Evolutionary conservation across 2,888 invertebrate genomes (phyloP), one percentile per base, ranked within the genome.

Genomic region (Lamproptera curius): DNA sequence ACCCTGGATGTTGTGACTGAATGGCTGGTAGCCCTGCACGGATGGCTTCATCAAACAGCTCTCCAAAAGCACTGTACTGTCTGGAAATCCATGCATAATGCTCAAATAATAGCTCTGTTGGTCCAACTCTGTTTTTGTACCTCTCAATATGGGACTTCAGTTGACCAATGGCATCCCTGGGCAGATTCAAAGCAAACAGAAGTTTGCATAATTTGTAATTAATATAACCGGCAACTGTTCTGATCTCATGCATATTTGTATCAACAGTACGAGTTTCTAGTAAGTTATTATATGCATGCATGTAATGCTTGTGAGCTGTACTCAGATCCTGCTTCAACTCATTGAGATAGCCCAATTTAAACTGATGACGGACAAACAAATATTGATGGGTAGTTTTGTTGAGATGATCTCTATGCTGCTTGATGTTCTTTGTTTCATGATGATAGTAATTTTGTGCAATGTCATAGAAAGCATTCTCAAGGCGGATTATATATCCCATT

Each of bases 1-100:
- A 95, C 2, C 99, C 99, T 2, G 99, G 99, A 85, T 99, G 98
- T 68, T 98, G 97, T 0, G 97, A 97, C 76, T 98, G 97, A 49
- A 97, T 92, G 1, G 98, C 97, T 1, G 97, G 95, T 52, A 98
- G 89, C 2, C 98, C 98, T 59, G 93, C 91, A 61, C 94, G 92
- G 17, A 98, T 97, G 11, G 98, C 98, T 76, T 97, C 96, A 81
- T 97, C 97, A 89, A 99, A 99, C 52, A 98, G 89, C 68, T 98
- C 97, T 33, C 96, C 99, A 89, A 99, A 99, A 51, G 93, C 90
- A 71, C 91, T 90, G 66, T 91, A 97, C 91, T 98, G 98, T 84
- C 95, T 94, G 13, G 96, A 94, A 73, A 98, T 90, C 98, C 98
- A 99, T 2, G 96, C 96, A 81, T 95, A 93, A 82, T 98, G 98